These are phyloP conservation scores for Lasioglossum lativentre DNA, from an alignment of 2,888 invertebrate genomes.

Conservation along the genomic window DNA sequence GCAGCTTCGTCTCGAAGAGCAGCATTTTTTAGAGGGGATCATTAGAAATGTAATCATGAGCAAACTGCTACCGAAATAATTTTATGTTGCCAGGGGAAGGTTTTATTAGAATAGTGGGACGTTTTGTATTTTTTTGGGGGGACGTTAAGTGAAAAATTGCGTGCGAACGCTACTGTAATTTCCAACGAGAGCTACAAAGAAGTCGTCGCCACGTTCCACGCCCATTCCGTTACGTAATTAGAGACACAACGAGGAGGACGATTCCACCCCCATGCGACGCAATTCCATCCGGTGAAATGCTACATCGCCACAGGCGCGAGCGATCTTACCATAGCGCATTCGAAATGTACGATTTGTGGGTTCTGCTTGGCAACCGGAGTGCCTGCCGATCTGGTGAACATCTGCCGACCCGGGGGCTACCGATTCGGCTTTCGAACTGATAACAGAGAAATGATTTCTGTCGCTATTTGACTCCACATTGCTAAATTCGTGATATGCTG, in stretches of 20 bases:
- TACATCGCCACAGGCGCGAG: conserved; percentile 32
- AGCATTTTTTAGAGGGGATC: background rate
- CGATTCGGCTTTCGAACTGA: conserved; percentile 24
- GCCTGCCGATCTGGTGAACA: background rate
- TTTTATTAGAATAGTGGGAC: background rate
- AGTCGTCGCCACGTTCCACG: background rate
- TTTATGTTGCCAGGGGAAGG: background rate
- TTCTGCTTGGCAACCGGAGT: conserved; percentile 35
- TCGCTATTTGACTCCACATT: background rate
- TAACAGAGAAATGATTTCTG: background rate
- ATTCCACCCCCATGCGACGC: background rate
- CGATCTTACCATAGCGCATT: conserved; percentile 49
- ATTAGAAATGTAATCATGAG: no score
- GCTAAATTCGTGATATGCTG: background rate
- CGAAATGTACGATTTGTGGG: conserved; percentile 55
- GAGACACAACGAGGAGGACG: background rate
- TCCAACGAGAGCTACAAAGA: background rate
- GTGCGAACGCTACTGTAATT: background rate
- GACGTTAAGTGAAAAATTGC: background rate
- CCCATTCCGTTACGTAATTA: conserved; percentile 21
- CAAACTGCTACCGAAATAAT: background rate
- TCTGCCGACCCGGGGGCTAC: conserved; percentile 22
- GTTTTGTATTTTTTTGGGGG: background rate
- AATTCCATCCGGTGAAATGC: background rate
- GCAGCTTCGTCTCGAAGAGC: no score